phyloP scores from a whole-genome alignment of 2,888 invertebrate species.

The Cylindroiulus punctatus region DNA sequence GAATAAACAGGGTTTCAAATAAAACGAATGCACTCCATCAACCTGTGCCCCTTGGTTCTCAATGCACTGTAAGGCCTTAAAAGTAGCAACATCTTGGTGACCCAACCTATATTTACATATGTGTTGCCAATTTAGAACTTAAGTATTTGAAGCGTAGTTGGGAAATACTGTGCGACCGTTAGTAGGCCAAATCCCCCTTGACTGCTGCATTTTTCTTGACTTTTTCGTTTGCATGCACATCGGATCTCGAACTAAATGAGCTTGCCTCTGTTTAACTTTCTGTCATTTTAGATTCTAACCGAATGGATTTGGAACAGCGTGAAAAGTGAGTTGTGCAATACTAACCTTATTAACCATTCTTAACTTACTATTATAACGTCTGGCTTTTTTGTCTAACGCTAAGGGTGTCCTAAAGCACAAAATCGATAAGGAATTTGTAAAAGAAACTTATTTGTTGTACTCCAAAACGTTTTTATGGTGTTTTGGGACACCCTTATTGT shows the following conservation, averaged over 20 bases:
- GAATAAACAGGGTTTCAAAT: too few relatives aligned
- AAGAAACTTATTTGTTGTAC: neutral
- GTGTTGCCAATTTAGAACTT: too few relatives aligned
- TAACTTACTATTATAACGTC: neutral
- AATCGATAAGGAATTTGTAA: neutral
- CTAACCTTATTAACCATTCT: slow-evolving; percentile 36
- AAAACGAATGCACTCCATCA: too few relatives aligned
- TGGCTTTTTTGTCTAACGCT: neutral
- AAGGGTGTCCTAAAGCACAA: neutral
- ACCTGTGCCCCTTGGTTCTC: too few relatives aligned
- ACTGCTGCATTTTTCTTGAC: too few relatives aligned
- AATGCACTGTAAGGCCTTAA: too few relatives aligned
- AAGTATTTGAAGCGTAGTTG: too few relatives aligned
- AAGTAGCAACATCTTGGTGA: too few relatives aligned
- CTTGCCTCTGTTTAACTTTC: slow-evolving; percentile 47
- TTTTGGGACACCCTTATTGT: slow-evolving; percentile 1
- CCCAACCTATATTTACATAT: too few relatives aligned
- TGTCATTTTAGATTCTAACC: slow-evolving; percentile 53
- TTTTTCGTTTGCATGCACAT: neutral
- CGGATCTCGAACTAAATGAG: neutral
- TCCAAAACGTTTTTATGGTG: neutral
- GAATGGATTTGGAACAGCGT: slow-evolving; percentile 56
- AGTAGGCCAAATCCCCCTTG: too few relatives aligned
- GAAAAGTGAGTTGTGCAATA: slow-evolving; percentile 52
- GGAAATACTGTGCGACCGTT: too few relatives aligned